Conservation (phyloP, 2,888 invertebrate species). For the Drosophila greeni region DNA sequence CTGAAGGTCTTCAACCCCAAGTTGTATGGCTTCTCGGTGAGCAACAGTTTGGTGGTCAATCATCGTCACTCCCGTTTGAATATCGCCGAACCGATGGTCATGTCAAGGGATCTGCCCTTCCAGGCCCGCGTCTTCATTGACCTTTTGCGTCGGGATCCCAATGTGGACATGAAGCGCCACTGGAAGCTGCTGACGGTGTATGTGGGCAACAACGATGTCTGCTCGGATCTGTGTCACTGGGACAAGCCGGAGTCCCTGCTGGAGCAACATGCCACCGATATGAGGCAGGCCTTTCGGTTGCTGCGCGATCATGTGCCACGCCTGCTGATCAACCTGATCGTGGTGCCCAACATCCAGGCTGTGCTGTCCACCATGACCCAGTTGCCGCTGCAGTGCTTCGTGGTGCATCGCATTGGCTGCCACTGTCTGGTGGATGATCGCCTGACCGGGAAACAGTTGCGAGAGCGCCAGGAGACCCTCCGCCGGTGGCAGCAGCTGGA, state of each 20-base stretch:
- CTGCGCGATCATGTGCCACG: slow-evolving; percentile 81
- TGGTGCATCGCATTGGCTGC: slow-evolving; percentile 68
- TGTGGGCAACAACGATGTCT: slow-evolving; percentile 83
- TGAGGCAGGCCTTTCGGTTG: slow-evolving; percentile 79
- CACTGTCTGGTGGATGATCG: slow-evolving; percentile 67
- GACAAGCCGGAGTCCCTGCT: slow-evolving; percentile 75
- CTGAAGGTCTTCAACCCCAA: slow-evolving; percentile 83
- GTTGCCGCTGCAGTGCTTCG: slow-evolving; percentile 57
- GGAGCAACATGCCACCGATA: slow-evolving; percentile 79
- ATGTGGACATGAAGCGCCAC: slow-evolving; percentile 80
- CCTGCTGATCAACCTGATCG: slow-evolving; percentile 67
- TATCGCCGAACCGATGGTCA: slow-evolving; percentile 76
- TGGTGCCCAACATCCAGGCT: slow-evolving; percentile 63
- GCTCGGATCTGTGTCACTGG: slow-evolving; percentile 80
- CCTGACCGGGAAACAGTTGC: slow-evolving; percentile 35
- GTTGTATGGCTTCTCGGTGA: slow-evolving; percentile 80
- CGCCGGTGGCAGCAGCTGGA: slow-evolving; percentile 80
- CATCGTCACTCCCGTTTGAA: slow-evolving; percentile 63
- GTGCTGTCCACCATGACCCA: slow-evolving; percentile 50
- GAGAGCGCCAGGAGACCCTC: slow-evolving; percentile 43
- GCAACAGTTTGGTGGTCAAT: slow-evolving; percentile 64
- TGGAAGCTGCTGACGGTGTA: slow-evolving; percentile 83
- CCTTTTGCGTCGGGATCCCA: slow-evolving; percentile 65
- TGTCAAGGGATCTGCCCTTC: slow-evolving; percentile 71
- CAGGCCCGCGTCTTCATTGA: slow-evolving; percentile 68